Conservation (phyloP, 2,113 vertebrate species). For the Lethenteron reissneri region DNA sequence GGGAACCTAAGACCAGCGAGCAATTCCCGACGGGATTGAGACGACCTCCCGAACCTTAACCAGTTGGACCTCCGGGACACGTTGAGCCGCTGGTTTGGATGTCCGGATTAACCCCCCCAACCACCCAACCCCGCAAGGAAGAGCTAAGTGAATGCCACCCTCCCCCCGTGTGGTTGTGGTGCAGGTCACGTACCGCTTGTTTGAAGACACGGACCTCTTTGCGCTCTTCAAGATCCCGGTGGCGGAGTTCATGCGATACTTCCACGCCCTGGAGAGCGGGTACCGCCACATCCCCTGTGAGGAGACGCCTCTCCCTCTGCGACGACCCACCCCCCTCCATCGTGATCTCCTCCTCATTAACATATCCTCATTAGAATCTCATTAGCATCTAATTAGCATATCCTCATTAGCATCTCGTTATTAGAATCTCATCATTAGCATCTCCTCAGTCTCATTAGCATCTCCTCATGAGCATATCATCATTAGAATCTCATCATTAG, state of each 20-base stretch:
- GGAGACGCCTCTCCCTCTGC: constrained; percentile 17
- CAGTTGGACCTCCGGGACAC: no score
- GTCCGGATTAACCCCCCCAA: no score
- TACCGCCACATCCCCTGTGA: constrained; percentile 96
- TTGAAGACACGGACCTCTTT: constrained; percentile 88
- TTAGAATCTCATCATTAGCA: neutral
- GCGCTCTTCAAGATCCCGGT: constrained; percentile 83
- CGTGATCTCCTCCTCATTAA: neutral
- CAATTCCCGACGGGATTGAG: no score
- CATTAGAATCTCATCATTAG: no score
- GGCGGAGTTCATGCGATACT: constrained; percentile 95
- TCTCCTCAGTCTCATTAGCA: neutral
- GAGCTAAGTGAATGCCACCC: neutral
- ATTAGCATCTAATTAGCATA: neutral
- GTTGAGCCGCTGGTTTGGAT: no score
- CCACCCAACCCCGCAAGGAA: neutral
- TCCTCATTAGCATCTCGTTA: neutral
- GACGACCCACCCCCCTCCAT: neutral
- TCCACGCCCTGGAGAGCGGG: constrained; percentile 82
- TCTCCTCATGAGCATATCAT: neutral
- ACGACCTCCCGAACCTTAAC: no score
- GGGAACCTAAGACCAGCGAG: no score
- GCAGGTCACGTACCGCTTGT: constrained; percentile 77
- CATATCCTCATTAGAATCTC: neutral
- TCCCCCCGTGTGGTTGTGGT: constrained; percentile 9